phyloP scores from a whole-genome alignment of 1,140 invertebrate genomes.

The Harpegnathos saltator region DNA sequence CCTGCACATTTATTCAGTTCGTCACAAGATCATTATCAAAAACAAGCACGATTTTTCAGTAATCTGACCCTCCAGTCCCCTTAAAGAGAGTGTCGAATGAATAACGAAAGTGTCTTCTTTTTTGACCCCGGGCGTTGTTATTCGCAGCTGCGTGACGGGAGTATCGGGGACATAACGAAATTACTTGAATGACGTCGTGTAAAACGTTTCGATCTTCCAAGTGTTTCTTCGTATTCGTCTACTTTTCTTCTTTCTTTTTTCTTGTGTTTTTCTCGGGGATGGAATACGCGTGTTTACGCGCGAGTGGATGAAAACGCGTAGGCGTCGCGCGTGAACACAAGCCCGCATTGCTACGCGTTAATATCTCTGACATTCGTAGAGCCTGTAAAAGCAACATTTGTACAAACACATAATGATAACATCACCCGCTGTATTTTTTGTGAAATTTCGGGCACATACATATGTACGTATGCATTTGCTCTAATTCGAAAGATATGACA shows the following conservation, averaged over 20 bases:
- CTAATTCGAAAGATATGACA: background rate
- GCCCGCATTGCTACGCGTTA: background rate
- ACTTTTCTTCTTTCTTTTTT: background rate
- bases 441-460: background rate
- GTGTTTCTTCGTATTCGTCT: background rate
- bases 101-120: conserved; percentile 3
- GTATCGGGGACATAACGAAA: background rate
- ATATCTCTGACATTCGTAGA: background rate
- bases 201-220: conserved; percentile 7
- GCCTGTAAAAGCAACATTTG: background rate
- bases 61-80: no score
- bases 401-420: background rate
- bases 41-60: no score
- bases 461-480: background rate
- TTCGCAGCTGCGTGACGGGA: background rate
- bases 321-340: no score
- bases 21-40: no score
- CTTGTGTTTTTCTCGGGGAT: no score
- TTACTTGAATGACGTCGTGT: background rate
- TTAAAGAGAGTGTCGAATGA: conserved; percentile 12
- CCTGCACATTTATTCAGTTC: no score
- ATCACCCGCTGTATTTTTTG: background rate
- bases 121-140: background rate
- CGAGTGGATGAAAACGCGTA: no score
- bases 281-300: no score